These are phyloP conservation scores for Grammomys dolichurus DNA, from an alignment of 2,113 vertebrate species.

Conservation along the genomic window DNA sequence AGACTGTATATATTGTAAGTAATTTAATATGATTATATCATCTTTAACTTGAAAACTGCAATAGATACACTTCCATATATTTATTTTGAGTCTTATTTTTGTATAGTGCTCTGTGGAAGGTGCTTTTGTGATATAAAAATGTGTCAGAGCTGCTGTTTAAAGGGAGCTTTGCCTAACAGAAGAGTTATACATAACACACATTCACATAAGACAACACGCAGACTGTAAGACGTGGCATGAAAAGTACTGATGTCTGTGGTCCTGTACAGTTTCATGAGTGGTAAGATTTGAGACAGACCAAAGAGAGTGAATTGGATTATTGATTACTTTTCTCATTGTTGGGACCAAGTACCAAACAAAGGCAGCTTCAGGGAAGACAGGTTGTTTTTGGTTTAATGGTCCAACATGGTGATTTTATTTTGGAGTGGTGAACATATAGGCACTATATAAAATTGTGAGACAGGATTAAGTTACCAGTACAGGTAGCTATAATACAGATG, in stretches of 20 bases:
- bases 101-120: neutral
- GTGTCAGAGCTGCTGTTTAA: conserved; percentile 9
- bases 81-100: conserved; percentile 39
- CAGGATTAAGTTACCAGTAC: neutral
- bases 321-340: neutral
- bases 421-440: neutral
- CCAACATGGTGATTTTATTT: neutral
- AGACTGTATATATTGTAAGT: conserved; percentile 97
- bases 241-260: neutral
- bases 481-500: neutral
- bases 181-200: neutral
- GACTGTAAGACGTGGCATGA: neutral
- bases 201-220: neutral
- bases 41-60: conserved; percentile 43
- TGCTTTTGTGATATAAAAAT: conserved; percentile 34
- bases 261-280: conserved; percentile 2
- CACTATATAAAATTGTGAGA: neutral
- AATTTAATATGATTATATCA: conserved; percentile 34
- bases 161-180: conserved; percentile 17
- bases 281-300: neutral
- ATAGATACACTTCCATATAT: neutral
- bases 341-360: neutral
- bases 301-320: neutral
- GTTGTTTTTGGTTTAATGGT: neutral
- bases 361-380: neutral